Base-by-base conservation (phyloP, 2,888 invertebrate genomes). In the Eucera pruinosa region DNA sequence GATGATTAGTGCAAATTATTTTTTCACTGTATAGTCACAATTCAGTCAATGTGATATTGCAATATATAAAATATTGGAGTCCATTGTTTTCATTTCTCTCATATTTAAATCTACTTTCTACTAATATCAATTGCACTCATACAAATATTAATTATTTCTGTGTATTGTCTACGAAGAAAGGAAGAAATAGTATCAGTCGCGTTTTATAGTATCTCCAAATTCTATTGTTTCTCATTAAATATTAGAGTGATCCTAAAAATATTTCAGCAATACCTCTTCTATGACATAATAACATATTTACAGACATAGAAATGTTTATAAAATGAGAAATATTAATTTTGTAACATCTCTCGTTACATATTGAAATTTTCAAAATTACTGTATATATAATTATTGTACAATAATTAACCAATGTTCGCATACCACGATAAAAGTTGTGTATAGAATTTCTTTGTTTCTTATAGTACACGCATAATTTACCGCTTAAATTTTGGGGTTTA, bases 121-220 rank as follows among this genome's bases (percentile, higher is more conserved):
- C 54, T 57, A 71, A 73, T 57, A 78, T 33, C 64, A 67, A 67
- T 54, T 72, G 39, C 54, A 45, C 23, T 58, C 27, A 25, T 62
- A 57, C 62, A 55, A 65, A 62, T 62, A 71, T 30, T 71, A 25
- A 58, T 73, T 73, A 66, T 30, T 36, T 55, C 18, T 50, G 30
- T 25, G 58, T 79, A 79, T 73, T 78, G 68, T 68, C 73, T 78
- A 72, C 65, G 15, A 55, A 68, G 36, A 47, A 65, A 73, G 78
- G 78, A 78, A 79, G 78, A 68, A 48, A 54, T 67, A 45, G 57
- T 61, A 47, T 78, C 78, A 78, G 79, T 79, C 73, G 5, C 30
- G 41, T 72, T 47, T 60, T 57, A 23, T 47, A 61, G 50, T 30
- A 77, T 52, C n/a, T 62, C 45, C 43, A 65, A 76, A 47, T 11